A percentile compares a stretch with the other conserved stretches of the same genome.
These are phyloP conservation scores for Acipenser transmontanus DNA, from an alignment of 2,797 vertebrate species.

Conservation along the genomic window DNA sequence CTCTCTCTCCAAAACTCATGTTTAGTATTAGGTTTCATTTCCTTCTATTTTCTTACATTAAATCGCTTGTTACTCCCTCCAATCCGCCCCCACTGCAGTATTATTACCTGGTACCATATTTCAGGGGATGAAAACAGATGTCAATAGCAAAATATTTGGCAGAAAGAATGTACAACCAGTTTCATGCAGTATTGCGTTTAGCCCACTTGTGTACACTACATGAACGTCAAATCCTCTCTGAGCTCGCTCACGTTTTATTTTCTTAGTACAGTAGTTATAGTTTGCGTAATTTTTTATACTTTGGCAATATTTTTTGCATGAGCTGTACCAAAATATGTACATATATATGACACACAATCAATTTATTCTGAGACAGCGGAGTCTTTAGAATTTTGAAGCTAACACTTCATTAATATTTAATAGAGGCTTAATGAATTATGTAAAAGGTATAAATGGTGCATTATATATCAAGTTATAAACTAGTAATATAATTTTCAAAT, in stretches of 20 bases:
- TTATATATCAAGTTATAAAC: too few relatives aligned
- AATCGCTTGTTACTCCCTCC: neutral
- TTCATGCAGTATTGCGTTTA: constrained; percentile 31
- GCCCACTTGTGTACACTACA: constrained; percentile 25
- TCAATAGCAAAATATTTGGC: constrained; percentile 35
- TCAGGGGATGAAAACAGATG: constrained; percentile 38
- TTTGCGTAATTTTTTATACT: too few relatives aligned
- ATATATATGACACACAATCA: too few relatives aligned
- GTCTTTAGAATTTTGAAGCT: too few relatives aligned
- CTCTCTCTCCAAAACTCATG: constrained; percentile 6
- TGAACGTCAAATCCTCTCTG: constrained; percentile 17
- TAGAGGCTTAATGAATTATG: too few relatives aligned
- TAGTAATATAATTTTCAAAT: too few relatives aligned
- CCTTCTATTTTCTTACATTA: neutral
- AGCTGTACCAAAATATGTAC: too few relatives aligned
- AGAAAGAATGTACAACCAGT: constrained; percentile 4
- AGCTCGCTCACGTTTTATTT: constrained; percentile 4
- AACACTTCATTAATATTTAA: too few relatives aligned
- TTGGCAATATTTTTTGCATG: too few relatives aligned
- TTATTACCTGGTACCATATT: constrained; percentile 28
- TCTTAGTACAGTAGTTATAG: too few relatives aligned
- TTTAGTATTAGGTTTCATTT: constrained; percentile 5
- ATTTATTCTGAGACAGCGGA: too few relatives aligned
- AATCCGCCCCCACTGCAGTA: constrained; percentile 16
- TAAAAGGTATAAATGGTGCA: too few relatives aligned